phyloP scores from a whole-genome alignment of 2,113 vertebrate genomes.

The Pardalotus punctatus region DNA sequence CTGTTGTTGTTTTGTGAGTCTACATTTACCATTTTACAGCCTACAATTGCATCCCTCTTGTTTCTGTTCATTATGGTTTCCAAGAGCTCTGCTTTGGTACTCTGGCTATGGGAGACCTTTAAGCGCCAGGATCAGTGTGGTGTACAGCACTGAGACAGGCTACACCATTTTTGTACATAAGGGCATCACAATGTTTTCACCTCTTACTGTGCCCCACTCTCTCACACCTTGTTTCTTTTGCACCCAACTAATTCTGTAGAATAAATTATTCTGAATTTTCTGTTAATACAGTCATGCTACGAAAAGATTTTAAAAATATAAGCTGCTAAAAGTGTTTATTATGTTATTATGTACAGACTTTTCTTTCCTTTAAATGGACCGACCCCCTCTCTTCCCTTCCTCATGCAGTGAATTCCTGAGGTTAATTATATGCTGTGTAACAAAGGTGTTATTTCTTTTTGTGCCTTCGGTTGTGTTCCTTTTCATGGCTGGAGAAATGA shows the following conservation, averaged over 20 bases:
- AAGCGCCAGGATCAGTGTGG: not conserved
- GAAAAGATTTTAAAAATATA: not conserved
- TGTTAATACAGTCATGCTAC: not conserved
- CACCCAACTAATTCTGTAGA: not conserved
- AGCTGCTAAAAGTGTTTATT: conserved; percentile 7
- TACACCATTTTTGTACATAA: not conserved
- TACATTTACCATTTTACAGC: not conserved
- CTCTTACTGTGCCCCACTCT: not conserved
- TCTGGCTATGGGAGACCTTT: not conserved
- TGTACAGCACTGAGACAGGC: not conserved
- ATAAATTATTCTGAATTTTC: not conserved
- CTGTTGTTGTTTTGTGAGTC: not conserved
- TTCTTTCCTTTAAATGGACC: conserved; percentile 2
- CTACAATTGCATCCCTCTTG: not conserved
- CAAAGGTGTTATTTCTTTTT: conserved; percentile 44
- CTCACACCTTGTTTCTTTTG: not conserved
- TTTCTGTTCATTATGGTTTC: not conserved
- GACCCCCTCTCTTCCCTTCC: not conserved
- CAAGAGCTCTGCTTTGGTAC: not conserved
- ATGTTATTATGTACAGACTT: not conserved
- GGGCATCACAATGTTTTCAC: not conserved
- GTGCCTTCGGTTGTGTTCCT: conserved; percentile 2
- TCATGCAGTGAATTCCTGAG: conserved; percentile 39
- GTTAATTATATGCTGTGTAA: conserved; percentile 38
- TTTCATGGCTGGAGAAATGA: conserved; percentile 40